Base-by-base conservation (phyloP, 2,113 vertebrate genomes). In the Diadophis punctatus region DNA sequence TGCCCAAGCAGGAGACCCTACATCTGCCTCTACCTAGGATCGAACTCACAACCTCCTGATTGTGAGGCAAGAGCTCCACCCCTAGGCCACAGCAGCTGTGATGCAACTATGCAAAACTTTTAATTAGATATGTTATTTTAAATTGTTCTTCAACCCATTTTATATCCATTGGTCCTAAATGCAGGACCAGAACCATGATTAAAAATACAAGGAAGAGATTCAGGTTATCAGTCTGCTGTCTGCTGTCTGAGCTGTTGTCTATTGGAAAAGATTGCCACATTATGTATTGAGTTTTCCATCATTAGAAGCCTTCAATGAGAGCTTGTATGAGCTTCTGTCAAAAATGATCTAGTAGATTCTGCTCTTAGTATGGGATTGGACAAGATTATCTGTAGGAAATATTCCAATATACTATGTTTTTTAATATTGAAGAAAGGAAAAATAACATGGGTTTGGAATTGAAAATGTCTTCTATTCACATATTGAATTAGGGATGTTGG, bases 181-280 rank as follows among this genome's bases (percentile, higher is more conserved):
- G 34, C 16, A 80, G 34, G 34, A 39, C n/a, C 68, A 80, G 68
- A 80, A 80, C 18, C 18, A 39, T 7, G 68, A 39, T 80, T 80
- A 80, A 80, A 80, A 80, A 80, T 39, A 39, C 34, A 80, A 80
- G 34, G 34, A 80, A 80, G 7, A 80, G 34, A 39, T 39, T 80
- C 68, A 80, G 34, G 1, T 39, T 80, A 80, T 39, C 68, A 39
- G 68, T 20, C 16, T 80, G 18, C n/a, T 74, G 27, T 30, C 58
- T 27, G 25, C n/a, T 2, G 16, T 20, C 3, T 18, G 16, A 80
- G 16, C 68, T 39, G n/a, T 39, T 34, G 18, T n/a, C 63, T 94
- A 96, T 92, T 95, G 46, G 85, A 86, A 86, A 6, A 86, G 46
- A 30, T 39, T 86, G 27, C 25, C 48, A 86, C 43, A 86, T 48